Base-by-base conservation (phyloP, 1,140 invertebrate species). In the Eubasilissa regina region DNA sequence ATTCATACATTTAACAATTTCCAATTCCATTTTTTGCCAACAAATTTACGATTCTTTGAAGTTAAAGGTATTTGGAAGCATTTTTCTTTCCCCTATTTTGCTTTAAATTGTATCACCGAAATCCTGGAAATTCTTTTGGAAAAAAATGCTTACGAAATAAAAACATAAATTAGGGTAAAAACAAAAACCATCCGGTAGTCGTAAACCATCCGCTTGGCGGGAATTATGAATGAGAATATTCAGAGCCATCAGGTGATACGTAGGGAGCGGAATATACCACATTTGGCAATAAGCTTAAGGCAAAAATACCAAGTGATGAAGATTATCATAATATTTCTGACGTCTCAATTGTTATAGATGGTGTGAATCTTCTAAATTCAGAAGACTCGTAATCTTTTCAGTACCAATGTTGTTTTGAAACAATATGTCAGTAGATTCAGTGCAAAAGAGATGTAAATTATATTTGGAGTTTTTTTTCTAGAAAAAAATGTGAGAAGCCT, bases 131-230 rank as follows among this genome's bases (percentile, higher is more conserved):
- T 79, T 79, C 81, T 79, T 56, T 44, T n/a, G 68, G 51, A 75
- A 60, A 77, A n/a, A 82, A 82, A 77, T 77, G 78, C 74, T 77
- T 73, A 51, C 44, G 58, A 64, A 47, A 74, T 43, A 82, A 79
- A 82, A 79, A 77, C 81, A 82, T 82, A 82, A 82, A 82, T 82
- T 79, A 82, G 78, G 81, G 78, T 74, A 80, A 79, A 66, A 64
- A 73, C 78, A 73, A 82, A 82, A 79, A 79, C 77, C 74, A 77
- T 64, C 74, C 77, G 77, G 78, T 77, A 75, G 74, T 68, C 81
- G 75, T 82, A 82, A 82, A 82, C 74, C 77, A 82, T 47, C 45
- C 72, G 13, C 21, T 19, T 44, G 43, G 77, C 48, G 64, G 44
- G 77, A 78, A 66, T 81, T 81, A 77, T 75, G 73, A 75, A 81